Base-by-base conservation (phyloP, 2,888 invertebrate genomes). In the Idaea biselata region DNA sequence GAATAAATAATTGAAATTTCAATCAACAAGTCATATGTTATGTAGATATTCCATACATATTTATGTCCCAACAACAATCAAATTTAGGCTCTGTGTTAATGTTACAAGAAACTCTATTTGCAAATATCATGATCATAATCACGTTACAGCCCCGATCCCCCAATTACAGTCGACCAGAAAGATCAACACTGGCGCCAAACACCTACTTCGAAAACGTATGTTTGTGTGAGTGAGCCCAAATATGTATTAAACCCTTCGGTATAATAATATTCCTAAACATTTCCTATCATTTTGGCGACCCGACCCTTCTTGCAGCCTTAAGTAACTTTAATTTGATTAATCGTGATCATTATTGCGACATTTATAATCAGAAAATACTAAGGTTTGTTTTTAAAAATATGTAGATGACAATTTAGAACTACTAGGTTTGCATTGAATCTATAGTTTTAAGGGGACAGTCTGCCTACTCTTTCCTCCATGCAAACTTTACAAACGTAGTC, bases 281-380 rank as follows among this genome's bases (percentile, higher is more conserved):
- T 74, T 69, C 74, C 73, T 76, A 76, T 73, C 73, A 69, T 75
- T 73, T 71, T 70, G 60, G 62, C 64, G 68, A 73, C 63, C 66
- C 73, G 68, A 74, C 78, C 73, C 77, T 71, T 59, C 66, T 65
- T 68, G 61, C 71, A 44, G 44, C 44, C 14, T 44, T 44, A 14
- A 44, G 44, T 8, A 44, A 67, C 67, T 77, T 73, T 76, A 77
- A 77, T 79, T 76, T 71, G 69, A 74, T 73, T 44, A 74, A 76
- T 74, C 76, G 70, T 72, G 72, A 72, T 76, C 68, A 73, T 57
- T 69, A 66, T 60, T 44, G 11, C 1, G 44, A 44, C 44, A 44
- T 44, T 44, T 44, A 14, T 44, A 44, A 44, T 44, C 44, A 44
- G 7, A 11, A 11, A 44, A 44, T 44, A 44, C 14, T 44, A 14